Base-by-base conservation (phyloP, 2,888 invertebrate species). In the Acrobasis suavella region DNA sequence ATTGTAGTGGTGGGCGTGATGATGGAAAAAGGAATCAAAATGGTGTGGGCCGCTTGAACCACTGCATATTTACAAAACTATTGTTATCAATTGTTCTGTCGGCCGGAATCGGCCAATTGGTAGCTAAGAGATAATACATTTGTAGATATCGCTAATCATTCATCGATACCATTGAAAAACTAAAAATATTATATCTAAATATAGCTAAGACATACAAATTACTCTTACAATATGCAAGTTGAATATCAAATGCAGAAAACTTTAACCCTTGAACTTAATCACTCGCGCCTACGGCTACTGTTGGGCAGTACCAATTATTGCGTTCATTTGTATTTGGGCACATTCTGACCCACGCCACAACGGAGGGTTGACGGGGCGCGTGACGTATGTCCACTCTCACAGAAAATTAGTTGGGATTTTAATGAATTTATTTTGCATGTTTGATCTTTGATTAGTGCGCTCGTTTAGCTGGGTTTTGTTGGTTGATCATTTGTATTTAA, bases 291-390 rank as follows among this genome's bases (percentile, higher is more conserved):
- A 77, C 72, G 69, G 68, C 71, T 73, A 32, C 46, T n/a, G 46
- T 72, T 76, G 81, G 84, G 77, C 83, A 84, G 79, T 78, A 81
- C 82, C 87, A 91, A 91, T 91, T 90, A 92, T 92, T 91, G 78
- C 91, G 85, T 92, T 92, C 92, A 89, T 92, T 92, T 91, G 82
- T 83, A 89, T 89, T 89, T 87, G 49, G 82, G 86, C 91, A 91
- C 89, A 88, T 78, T 77, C 73, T 79, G 81, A 79, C 84, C 83
- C 78, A 69, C 74, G 72, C 72, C 75, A 74, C 76, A 64, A 64
- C 67, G 73, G 80, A 87, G 87, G 89, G 89, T 86, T 89, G 81
- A 80, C 74, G 77, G 83, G 78, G 72, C 73, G 74, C 80, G 84
- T 87, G 87, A 89, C 86, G 78, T 80, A 88, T 71, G 80, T 81